Percentiles rank a stretch among this genome's conserved stretches.
Conservation (phyloP, 2,113 vertebrate species). For the Pedionomus torquatus region DNA sequence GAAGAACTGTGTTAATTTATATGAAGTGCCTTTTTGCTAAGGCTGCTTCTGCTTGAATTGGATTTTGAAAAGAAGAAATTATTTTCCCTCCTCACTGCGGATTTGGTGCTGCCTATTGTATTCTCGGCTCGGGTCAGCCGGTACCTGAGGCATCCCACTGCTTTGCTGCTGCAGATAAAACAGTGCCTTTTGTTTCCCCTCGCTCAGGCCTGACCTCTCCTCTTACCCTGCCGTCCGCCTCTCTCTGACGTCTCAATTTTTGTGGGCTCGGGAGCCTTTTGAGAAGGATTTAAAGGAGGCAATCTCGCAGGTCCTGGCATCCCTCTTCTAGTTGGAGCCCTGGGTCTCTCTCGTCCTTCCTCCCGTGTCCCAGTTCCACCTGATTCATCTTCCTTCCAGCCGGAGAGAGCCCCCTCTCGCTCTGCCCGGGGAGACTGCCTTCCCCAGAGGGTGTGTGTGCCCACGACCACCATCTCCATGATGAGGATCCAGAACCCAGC, state of each 20-base stretch:
- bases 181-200: not conserved
- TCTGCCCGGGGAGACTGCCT: not conserved
- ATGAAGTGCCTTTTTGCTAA: slow-evolving; percentile 28
- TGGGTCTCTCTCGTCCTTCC: not conserved
- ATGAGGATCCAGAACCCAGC: not conserved
- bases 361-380: not conserved
- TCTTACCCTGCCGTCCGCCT: not conserved
- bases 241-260: not conserved
- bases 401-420: not conserved
- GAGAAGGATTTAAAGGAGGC: not conserved
- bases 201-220: not conserved
- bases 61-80: slow-evolving; percentile 45
- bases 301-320: not conserved
- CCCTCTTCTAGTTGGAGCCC: not conserved
- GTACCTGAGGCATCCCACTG: not conserved
- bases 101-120: not conserved
- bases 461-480: not conserved
- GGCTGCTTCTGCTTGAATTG: slow-evolving; percentile 34
- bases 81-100: not conserved
- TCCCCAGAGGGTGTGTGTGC: not conserved
- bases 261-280: not conserved
- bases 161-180: slow-evolving; percentile 14
- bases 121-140: not conserved
- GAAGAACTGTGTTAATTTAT: slow-evolving; percentile 39
- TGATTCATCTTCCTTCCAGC: not conserved